These are phyloP conservation scores for Lepidurus packardi DNA, from an alignment of 1,140 invertebrate genomes.

Conservation along the genomic window DNA sequence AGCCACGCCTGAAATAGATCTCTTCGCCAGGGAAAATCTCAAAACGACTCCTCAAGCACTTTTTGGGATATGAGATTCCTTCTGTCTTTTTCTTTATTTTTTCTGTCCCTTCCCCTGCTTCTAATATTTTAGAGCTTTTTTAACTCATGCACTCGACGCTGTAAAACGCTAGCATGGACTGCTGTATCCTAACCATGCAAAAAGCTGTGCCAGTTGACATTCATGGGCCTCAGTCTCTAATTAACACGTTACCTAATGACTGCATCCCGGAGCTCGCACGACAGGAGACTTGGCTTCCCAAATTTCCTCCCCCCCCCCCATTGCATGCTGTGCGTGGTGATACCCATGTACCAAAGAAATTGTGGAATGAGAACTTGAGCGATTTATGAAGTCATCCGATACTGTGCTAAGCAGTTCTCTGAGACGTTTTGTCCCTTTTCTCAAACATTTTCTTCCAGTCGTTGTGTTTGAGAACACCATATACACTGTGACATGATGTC, in stretches of 20 bases:
- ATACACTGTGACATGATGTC: neutral
- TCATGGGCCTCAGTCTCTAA: constrained; percentile 10
- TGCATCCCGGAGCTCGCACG: constrained; percentile 1
- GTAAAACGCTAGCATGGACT: neutral
- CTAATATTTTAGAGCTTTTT: neutral
- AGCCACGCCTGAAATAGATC: constrained; percentile 21
- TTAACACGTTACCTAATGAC: constrained; percentile 14
- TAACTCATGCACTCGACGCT: neutral
- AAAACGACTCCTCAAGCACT: neutral
- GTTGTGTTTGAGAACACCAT: neutral
- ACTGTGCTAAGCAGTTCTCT: neutral
- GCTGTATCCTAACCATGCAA: neutral
- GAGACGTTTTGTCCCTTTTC: neutral
- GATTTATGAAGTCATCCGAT: constrained; percentile 13
- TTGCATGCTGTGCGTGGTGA: neutral
- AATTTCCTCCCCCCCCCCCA: neutral
- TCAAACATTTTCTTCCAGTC: neutral
- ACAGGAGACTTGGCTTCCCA: constrained; percentile 7
- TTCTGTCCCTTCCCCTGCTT: neutral
- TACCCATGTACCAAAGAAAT: neutral
- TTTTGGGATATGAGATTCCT: neutral
- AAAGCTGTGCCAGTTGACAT: neutral
- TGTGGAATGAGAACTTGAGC: neutral
- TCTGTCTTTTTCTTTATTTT: neutral
- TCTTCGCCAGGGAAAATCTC: neutral